Evolutionary conservation across 1,140 invertebrate genomes (phyloP).

Genomic region (Ostrea edulis): DNA sequence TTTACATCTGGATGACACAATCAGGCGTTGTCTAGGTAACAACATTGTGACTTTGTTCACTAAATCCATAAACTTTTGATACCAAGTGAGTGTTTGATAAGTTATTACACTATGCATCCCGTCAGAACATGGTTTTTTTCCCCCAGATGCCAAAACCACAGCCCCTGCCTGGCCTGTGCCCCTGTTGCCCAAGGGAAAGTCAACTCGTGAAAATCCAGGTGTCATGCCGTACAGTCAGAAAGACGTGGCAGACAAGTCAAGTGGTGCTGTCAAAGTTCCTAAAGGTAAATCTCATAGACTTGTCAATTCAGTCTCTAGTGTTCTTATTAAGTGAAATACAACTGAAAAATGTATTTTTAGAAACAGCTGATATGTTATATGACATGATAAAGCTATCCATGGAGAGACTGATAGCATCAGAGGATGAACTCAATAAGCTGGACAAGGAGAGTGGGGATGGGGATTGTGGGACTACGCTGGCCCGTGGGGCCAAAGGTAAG

Average conservation of each 20-base stretch:
- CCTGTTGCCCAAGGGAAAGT: conserved; percentile 62
- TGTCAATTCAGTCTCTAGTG: background rate
- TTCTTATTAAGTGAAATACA: background rate
- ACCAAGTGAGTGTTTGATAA: no score
- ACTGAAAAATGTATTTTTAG: conserved; percentile 42
- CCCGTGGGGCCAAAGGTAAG: conserved; percentile 82
- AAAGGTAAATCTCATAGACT: background rate
- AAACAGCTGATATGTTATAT: conserved; percentile 59
- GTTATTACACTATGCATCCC: no score
- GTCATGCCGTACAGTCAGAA: conserved; percentile 51
- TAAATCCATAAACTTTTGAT: background rate
- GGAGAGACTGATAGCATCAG: conserved; percentile 81
- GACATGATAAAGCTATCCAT: conserved; percentile 77
- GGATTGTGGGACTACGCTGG: conserved; percentile 89
- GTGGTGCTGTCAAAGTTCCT: background rate
- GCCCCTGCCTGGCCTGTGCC: conserved; percentile 74
- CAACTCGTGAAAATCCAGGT: conserved; percentile 66
- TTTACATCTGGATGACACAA: conserved; percentile 80
- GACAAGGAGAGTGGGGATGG: conserved; percentile 90
- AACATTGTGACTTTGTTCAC: background rate
- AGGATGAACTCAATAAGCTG: conserved; percentile 85
- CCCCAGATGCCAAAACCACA: conserved; percentile 69
- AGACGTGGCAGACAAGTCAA: background rate
- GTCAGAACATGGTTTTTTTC: background rate
- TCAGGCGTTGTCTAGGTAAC: conserved; percentile 79